Evolutionary conservation across 1,140 invertebrate species (phyloP).

Genomic region (Mycetomoellerius zeteki): DNA sequence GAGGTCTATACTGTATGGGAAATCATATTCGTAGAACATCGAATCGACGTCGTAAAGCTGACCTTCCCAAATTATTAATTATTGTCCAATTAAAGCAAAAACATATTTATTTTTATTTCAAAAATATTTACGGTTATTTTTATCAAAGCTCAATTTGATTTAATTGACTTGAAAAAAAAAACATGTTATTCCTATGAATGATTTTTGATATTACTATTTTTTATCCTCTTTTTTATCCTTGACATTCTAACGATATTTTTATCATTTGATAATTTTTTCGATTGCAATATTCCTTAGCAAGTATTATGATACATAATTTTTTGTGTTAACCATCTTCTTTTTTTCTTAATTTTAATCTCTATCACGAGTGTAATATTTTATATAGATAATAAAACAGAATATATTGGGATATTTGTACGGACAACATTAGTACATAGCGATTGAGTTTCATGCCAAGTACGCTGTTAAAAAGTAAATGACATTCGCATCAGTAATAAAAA

Average conservation of each 20-base stretch:
- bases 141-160: background rate
- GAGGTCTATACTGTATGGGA: too few relatives aligned
- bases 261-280: background rate
- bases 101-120: background rate
- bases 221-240: background rate
- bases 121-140: background rate
- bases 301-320: background rate
- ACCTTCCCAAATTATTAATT: background rate
- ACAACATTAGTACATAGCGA: constrained; percentile 13
- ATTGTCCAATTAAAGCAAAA: background rate
- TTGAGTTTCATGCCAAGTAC: background rate
- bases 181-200: background rate
- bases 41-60: background rate
- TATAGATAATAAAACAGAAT: background rate
- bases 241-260: background rate
- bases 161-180: background rate
- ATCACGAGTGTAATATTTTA: background rate
- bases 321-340: background rate
- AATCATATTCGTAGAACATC: background rate
- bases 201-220: background rate
- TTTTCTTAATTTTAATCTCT: constrained; percentile 6
- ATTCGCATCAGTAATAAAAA: background rate
- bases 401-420: constrained; percentile 27
- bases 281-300: background rate
- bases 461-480: background rate